These are phyloP conservation scores for Drosophila phalerata DNA, from an alignment of 2,888 invertebrate species.

Conservation along the genomic window DNA sequence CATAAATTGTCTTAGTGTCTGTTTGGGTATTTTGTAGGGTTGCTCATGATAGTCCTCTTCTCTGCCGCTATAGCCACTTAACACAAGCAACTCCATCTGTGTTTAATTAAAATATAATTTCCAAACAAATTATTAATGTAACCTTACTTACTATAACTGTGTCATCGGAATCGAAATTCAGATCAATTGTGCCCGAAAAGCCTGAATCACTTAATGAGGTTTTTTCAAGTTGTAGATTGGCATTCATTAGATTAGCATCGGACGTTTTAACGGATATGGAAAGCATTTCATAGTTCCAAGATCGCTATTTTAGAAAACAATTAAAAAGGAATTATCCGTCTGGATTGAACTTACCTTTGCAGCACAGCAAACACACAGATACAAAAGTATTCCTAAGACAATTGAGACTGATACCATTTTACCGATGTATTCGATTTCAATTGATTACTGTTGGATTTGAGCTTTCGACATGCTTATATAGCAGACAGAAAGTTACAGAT, in stretches of 20 bases:
- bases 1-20: neutral
- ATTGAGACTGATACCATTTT: neutral
- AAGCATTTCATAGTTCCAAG: neutral
- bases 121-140: neutral
- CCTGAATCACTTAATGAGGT: neutral
- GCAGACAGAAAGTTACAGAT: neutral
- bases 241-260: neutral
- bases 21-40: neutral
- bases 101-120: neutral
- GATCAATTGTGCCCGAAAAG: neutral
- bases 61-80: neutral
- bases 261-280: neutral
- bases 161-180: neutral
- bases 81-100: neutral
- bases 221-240: neutral
- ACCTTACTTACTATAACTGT: neutral
- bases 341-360: neutral
- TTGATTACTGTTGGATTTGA: neutral
- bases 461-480: neutral
- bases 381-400: neutral
- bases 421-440: neutral
- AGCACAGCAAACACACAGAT: neutral
- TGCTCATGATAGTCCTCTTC: neutral
- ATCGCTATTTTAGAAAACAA: neutral
- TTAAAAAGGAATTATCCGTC: neutral